These are phyloP conservation scores for Pharmacophagus antenor DNA, from an alignment of 2,888 invertebrate species.

Conservation along the genomic window DNA sequence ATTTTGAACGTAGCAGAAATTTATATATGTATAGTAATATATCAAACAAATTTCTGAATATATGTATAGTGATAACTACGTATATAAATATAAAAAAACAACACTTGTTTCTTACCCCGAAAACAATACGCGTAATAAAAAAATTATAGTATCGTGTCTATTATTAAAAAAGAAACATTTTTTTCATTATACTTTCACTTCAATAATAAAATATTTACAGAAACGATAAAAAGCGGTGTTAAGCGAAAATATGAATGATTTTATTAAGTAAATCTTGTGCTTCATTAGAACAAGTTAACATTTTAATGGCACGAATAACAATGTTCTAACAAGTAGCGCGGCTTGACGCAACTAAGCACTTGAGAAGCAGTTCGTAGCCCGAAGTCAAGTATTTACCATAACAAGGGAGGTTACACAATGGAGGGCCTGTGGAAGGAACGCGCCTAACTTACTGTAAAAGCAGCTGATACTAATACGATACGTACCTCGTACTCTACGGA, in stretches of 20 bases:
- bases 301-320: slow-evolving; percentile 9
- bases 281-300: neutral
- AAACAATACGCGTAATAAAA: too few relatives aligned
- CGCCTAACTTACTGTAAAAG: slow-evolving; percentile 71
- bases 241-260: neutral
- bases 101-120: too few relatives aligned
- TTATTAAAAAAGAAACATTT: too few relatives aligned
- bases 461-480: slow-evolving; percentile 49
- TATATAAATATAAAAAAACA: too few relatives aligned
- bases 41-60: too few relatives aligned
- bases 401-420: slow-evolving; percentile 57
- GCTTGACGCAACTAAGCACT: slow-evolving; percentile 21
- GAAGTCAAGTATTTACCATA: slow-evolving; percentile 67
- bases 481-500: slow-evolving; percentile 37
- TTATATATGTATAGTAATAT: too few relatives aligned
- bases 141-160: too few relatives aligned
- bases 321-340: slow-evolving; percentile 38
- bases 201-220: too few relatives aligned
- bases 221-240: too few relatives aligned
- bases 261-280: neutral
- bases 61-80: too few relatives aligned
- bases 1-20: too few relatives aligned
- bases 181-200: too few relatives aligned
- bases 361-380: slow-evolving; percentile 42
- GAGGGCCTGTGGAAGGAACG: slow-evolving; percentile 40